Evolutionary conservation across 2,797 vertebrate species (phyloP).

Genomic region (Lagorchestes hirsutus): DNA sequence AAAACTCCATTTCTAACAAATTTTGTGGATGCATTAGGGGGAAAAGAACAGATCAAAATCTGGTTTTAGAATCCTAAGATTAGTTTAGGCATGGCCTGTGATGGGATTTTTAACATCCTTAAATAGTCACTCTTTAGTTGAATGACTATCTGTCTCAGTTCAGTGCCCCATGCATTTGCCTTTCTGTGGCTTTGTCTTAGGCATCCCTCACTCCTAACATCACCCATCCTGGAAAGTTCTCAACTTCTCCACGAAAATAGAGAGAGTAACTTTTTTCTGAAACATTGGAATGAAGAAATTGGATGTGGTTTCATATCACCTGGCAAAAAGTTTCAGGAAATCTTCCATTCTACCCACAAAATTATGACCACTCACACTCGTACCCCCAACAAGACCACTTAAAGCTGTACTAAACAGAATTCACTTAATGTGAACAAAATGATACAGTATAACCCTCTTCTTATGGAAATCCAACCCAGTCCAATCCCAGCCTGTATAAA

Average conservation of each 20-base stretch:
- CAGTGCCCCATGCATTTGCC: neutral
- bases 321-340: neutral
- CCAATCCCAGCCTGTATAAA: slow-evolving; percentile 9
- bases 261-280: neutral
- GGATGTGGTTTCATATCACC: neutral
- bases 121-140: neutral
- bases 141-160: neutral
- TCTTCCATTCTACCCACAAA: neutral
- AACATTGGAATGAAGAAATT: slow-evolving; percentile 5
- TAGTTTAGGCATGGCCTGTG: neutral
- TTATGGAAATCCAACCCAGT: neutral
- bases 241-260: neutral
- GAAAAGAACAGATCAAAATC: slow-evolving; percentile 7
- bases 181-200: neutral
- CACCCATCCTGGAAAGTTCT: neutral
- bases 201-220: neutral
- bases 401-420: neutral
- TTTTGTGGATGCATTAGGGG: neutral
- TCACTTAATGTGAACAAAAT: slow-evolving; percentile 9
- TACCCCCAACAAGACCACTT: neutral
- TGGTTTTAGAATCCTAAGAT: slow-evolving; percentile 40
- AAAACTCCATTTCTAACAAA: slow-evolving; percentile 50
- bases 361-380: neutral
- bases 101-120: slow-evolving; percentile 23
- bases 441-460: neutral